Evolutionary conservation across 2,797 vertebrate species (phyloP).

Genomic region (Amazonetta brasiliensis): DNA sequence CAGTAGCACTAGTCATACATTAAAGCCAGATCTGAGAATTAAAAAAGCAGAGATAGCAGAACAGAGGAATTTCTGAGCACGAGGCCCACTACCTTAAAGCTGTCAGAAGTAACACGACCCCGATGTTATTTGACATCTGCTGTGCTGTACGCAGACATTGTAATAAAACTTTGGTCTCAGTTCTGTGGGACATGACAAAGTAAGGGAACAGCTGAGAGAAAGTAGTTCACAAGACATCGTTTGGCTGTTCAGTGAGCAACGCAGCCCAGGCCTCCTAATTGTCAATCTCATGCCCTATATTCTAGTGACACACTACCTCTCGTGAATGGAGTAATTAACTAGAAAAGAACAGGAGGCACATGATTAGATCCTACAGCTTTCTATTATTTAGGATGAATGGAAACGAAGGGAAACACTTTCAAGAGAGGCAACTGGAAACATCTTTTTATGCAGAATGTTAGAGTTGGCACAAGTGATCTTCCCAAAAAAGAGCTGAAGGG

Average conservation of each 20-base stretch:
- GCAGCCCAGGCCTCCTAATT: background rate
- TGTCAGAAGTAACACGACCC: background rate
- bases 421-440: background rate
- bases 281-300: conserved; percentile 39
- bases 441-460: background rate
- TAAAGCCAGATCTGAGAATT: background rate
- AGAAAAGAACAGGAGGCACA: conserved; percentile 1
- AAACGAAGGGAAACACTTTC: conserved; percentile 28
- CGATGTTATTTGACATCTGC: background rate
- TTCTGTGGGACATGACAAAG: background rate
- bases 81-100: background rate
- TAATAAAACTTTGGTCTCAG: background rate
- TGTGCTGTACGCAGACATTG: background rate
- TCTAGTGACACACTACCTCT: conserved; percentile 57
- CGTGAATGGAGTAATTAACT: conserved; percentile 37
- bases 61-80: background rate
- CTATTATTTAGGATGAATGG: conserved; percentile 60
- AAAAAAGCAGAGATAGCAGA: background rate
- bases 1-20: background rate
- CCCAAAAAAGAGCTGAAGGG: background rate
- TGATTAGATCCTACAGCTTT: conserved; percentile 56
- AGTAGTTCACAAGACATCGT: background rate
- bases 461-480: background rate
- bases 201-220: background rate
- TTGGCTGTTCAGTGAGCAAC: background rate